Conservation (phyloP, 2,797 vertebrate species). For the Chelon auratus region DNA sequence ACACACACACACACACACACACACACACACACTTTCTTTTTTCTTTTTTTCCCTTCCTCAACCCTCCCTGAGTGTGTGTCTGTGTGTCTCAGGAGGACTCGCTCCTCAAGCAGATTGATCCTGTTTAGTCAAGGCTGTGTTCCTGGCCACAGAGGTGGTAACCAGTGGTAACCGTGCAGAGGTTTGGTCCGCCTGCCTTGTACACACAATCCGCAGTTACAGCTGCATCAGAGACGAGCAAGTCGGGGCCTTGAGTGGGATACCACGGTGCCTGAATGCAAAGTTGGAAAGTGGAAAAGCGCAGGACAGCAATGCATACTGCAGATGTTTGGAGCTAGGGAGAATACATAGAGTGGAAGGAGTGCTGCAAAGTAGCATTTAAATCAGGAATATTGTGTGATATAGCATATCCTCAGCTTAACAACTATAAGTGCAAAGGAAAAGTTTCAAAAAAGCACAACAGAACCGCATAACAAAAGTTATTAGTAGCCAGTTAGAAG, state of each 20-base stretch:
- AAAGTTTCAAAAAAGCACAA: not conserved
- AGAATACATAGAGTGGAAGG: constrained; percentile 1
- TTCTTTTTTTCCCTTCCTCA: not conserved
- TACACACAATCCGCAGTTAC: constrained; percentile 57
- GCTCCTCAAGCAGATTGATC: constrained; percentile 46
- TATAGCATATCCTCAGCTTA: not conserved
- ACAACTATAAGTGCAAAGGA: not conserved
- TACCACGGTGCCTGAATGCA: constrained; percentile 27
- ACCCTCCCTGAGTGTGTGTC: constrained; percentile 25
- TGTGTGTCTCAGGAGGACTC: constrained; percentile 38
- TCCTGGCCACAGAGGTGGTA: constrained; percentile 66
- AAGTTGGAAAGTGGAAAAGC: constrained; percentile 23
- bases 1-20: constrained; percentile 2
- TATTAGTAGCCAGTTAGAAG: not conserved
- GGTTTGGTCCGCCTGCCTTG: constrained; percentile 41
- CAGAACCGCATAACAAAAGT: not conserved
- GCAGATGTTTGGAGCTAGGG: not conserved
- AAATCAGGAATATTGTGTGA: not conserved
- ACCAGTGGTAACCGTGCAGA: constrained; percentile 63
- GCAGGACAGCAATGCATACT: constrained; percentile 1
- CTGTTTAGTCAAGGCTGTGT: constrained; percentile 39
- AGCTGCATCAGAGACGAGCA: constrained; percentile 50
- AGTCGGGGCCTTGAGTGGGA: constrained; percentile 36
- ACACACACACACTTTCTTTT: not conserved
- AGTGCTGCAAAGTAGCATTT: not conserved